Evolutionary conservation across 2,113 vertebrate genomes (phyloP).

Genomic region (Salvelinus alpinus): DNA sequence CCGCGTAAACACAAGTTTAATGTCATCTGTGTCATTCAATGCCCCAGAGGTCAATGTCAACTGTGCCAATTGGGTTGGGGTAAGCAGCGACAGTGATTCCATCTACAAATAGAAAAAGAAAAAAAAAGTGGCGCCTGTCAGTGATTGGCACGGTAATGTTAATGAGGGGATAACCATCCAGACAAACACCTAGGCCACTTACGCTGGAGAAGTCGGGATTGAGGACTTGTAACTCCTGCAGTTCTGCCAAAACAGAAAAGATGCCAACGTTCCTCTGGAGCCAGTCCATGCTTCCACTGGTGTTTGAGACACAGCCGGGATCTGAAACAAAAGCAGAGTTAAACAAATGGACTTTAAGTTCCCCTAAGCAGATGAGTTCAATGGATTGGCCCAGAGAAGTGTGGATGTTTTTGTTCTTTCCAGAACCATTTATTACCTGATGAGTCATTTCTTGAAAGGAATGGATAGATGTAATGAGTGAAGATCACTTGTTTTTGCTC

Average conservation of each 20-base stretch:
- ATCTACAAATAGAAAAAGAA: slow-evolving; percentile 7
- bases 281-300: no score
- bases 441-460: slow-evolving; percentile 46
- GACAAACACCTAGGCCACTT: slow-evolving; percentile 1
- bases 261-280: no score
- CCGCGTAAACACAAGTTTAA: no score
- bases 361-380: no score
- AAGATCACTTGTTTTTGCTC: slow-evolving; percentile 30
- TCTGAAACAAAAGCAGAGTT: no score
- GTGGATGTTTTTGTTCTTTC: background rate
- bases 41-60: no score
- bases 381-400: no score
- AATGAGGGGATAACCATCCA: background rate
- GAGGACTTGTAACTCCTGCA: no score
- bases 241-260: no score
- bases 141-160: background rate
- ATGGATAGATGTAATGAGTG: slow-evolving; percentile 49
- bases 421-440: slow-evolving; percentile 37
- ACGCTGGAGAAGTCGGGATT: slow-evolving; percentile 24
- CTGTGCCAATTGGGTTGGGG: slow-evolving; percentile 47
- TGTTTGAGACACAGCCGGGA: no score
- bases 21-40: no score
- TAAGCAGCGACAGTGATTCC: slow-evolving; percentile 35
- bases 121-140: background rate
- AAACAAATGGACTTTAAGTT: no score